phyloP scores from a whole-genome alignment of 2,888 invertebrate genomes.

The Campoplex nolae region DNA sequence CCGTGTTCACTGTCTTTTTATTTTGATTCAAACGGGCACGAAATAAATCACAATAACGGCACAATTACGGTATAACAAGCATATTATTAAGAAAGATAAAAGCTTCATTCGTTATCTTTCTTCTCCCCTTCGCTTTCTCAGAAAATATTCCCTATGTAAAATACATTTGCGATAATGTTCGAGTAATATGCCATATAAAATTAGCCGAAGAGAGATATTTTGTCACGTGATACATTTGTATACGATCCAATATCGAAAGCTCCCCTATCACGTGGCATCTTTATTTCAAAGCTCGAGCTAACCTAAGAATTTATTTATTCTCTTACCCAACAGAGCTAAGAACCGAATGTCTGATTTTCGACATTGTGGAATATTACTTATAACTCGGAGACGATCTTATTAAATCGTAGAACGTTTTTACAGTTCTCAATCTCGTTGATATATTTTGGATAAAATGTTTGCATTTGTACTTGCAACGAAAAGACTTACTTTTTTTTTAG shows the following conservation, averaged over 20 bases:
- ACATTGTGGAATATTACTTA: not conserved
- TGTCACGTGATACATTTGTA: conserved; percentile 17
- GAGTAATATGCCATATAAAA: not conserved
- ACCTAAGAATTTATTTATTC: not conserved
- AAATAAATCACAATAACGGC: not conserved
- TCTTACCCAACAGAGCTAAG: not conserved
- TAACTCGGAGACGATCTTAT: not conserved
- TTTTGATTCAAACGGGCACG: not conserved
- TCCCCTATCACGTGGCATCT: not conserved
- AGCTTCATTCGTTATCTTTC: not conserved
- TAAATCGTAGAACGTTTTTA: not conserved
- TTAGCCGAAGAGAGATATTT: not conserved
- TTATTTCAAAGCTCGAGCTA: not conserved
- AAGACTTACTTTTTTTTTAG: too few relatives aligned
- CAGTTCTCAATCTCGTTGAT: too few relatives aligned
- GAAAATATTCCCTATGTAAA: not conserved
- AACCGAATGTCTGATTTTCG: not conserved
- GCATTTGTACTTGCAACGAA: too few relatives aligned
- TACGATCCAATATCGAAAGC: not conserved
- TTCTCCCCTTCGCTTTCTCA: not conserved
- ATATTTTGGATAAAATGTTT: too few relatives aligned
- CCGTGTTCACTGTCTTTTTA: not conserved
- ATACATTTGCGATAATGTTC: not conserved
- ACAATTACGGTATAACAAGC: not conserved
- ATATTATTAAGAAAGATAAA: not conserved